phyloP scores from a whole-genome alignment of 35 echinoderm and acorn worm species.

The Patiria miniata region DNA sequence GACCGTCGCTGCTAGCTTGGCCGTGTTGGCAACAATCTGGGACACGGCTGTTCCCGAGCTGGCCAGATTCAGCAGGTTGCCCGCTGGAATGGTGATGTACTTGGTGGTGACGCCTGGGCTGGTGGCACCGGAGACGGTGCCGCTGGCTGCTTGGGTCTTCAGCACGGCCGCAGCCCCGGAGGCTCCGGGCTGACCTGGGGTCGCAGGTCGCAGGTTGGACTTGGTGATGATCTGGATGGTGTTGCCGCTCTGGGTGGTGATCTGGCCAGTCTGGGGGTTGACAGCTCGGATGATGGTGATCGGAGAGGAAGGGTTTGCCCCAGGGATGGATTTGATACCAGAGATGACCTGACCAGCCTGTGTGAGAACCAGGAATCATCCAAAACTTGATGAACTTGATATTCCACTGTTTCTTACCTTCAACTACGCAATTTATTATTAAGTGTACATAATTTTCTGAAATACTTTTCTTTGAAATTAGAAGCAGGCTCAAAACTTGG shows the following conservation, averaged over 20 bases:
- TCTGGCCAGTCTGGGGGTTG: conserved; percentile 79
- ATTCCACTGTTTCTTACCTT: too few relatives aligned
- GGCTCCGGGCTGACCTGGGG: conserved; percentile 53
- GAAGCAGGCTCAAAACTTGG: too few relatives aligned
- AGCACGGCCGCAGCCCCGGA: conserved; percentile 27
- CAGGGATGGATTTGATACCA: not conserved
- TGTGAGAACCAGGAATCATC: not conserved
- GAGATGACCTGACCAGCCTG: conserved; percentile 19
- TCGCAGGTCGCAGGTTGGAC: conserved; percentile 35
- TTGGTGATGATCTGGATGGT: conserved; percentile 98
- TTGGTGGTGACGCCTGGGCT: conserved; percentile 83
- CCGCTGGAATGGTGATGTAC: conserved; percentile 88
- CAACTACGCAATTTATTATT: too few relatives aligned
- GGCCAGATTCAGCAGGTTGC: conserved; percentile 18
- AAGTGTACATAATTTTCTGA: too few relatives aligned
- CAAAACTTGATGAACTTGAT: too few relatives aligned
- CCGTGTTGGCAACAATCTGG: conserved; percentile 82
- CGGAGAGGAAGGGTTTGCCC: conserved; percentile 35
- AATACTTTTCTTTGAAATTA: too few relatives aligned
- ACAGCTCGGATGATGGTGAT: conserved; percentile 98
- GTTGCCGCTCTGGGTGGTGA: conserved; percentile 56
- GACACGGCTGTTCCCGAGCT: conserved; percentile 55
- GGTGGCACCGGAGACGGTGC: conserved; percentile 51
- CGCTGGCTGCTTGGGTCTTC: conserved; percentile 56
- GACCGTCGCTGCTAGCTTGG: not conserved